A percentile compares a stretch with the other conserved stretches of the same genome.
phyloP scores from a whole-genome alignment of 2,113 vertebrate species.

The Pollimyrus isidori region DNA sequence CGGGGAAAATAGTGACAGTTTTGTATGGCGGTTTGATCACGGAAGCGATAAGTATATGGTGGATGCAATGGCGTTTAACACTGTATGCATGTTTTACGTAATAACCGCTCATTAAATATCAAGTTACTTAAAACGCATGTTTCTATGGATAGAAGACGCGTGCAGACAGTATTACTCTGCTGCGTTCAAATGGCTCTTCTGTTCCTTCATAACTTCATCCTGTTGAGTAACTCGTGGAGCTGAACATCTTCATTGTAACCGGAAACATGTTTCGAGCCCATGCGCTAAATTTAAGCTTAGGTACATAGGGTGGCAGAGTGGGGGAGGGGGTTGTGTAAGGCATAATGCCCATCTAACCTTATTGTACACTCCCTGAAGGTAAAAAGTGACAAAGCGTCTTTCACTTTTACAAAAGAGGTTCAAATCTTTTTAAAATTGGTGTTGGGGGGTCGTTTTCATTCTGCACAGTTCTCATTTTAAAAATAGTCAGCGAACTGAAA shows the following conservation, averaged over 20 bases:
- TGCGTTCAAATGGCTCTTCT: neutral
- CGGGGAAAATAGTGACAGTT: neutral
- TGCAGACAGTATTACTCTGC: neutral
- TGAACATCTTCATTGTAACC: neutral
- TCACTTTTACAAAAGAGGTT: neutral
- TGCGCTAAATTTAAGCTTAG: neutral
- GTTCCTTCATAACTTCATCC: neutral
- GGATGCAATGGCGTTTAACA: neutral
- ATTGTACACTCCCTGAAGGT: neutral
- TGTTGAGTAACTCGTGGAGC: neutral
- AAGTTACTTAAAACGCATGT: neutral
- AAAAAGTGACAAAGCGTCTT: neutral
- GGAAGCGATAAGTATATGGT: neutral
- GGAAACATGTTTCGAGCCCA: neutral
- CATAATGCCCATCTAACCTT: neutral
- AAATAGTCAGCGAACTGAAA: neutral
- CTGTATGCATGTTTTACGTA: neutral
- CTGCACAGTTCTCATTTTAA: neutral
- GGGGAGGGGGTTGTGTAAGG: neutral
- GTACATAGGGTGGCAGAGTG: neutral
- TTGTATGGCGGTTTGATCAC: neutral
- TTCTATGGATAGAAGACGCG: neutral
- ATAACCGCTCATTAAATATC: neutral
- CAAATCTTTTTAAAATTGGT: neutral
- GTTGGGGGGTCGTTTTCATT: neutral